These are phyloP conservation scores for Lochmaea capreae DNA, from an alignment of 2,888 invertebrate genomes.

Conservation along the genomic window DNA sequence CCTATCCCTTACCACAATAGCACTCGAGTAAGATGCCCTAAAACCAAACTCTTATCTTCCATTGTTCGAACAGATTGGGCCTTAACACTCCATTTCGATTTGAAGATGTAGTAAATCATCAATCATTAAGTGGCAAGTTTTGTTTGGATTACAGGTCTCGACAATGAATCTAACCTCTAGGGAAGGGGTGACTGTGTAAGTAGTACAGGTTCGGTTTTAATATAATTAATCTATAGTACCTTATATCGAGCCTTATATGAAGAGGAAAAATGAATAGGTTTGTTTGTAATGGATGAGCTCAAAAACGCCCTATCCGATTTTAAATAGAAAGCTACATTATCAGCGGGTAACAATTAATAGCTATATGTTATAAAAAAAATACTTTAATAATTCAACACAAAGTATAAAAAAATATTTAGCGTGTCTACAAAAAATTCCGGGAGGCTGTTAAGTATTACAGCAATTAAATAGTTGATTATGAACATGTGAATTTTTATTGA, in stretches of 20 bases:
- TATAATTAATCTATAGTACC: background rate
- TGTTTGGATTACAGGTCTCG: constrained; percentile 54
- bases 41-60: constrained; percentile 49
- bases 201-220: constrained; percentile 14
- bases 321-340: too few species aligned
- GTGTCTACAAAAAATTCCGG: too few species aligned
- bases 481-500: too few species aligned
- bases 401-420: too few species aligned
- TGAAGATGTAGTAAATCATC: constrained; percentile 49
- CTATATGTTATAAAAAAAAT: too few species aligned
- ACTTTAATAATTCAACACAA: too few species aligned
- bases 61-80: constrained; percentile 56
- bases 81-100: constrained; percentile 51
- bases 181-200: constrained; percentile 29
- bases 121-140: constrained; percentile 57
- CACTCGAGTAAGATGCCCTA: constrained; percentile 54
- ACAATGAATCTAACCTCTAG: constrained; percentile 52
- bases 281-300: background rate
- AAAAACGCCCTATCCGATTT: too few species aligned
- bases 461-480: too few species aligned
- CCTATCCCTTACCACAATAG: constrained; percentile 43
- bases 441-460: too few species aligned
- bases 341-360: too few species aligned
- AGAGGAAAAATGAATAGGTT: background rate
- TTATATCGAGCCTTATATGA: too few species aligned